Evolutionary conservation across 2,888 invertebrate species (phyloP), one percentile per base, ranked within the genome.

Genomic region (Macroteleia sp.): DNA sequence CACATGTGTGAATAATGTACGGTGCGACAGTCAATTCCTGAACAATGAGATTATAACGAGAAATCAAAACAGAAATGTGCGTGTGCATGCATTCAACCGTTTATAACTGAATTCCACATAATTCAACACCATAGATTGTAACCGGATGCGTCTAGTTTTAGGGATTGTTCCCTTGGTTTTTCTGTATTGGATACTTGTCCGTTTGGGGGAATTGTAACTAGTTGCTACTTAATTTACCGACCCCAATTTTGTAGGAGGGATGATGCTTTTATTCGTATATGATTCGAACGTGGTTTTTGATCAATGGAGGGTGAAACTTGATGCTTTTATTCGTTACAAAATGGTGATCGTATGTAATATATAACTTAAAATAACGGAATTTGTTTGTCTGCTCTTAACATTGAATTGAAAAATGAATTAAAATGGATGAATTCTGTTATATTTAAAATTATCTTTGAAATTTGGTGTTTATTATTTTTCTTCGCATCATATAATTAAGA

Each of bases 161-260:
- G 77, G 81, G 79, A 69, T 79, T 57, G 71, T 69, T 78, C 78
- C 74, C 82, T 75, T 57, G 59, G 59, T 44, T 44, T 54, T 66
- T 52, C 52, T 70, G 54, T 77, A 48, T 61, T 44, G 56, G 50
- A 62, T 59, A 61, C 77, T 74, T 59, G 61, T 64, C 59, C 75
- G 39, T 71, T 52, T 42, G 71, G 79, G 80, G 79, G 82, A 80
- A 42, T 78, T 64, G 82, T 86, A 88, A 90, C 88, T 90, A 89
- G 88, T 90, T 89, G 89, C 88, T 88, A 89, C 89, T 90, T 90
- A 90, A 90, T 90, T 90, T 89, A 87, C 62, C 83, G 73, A 83
- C 77, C 82, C 81, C 67, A 76, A 57, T 62, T 79, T 81, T 75
- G 70, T 77, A 57, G 77, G 73, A 75, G 77, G 77, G 77, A 79